These are phyloP conservation scores for Nowickia ferox DNA, from an alignment of 2,888 invertebrate species.

Conservation along the genomic window DNA sequence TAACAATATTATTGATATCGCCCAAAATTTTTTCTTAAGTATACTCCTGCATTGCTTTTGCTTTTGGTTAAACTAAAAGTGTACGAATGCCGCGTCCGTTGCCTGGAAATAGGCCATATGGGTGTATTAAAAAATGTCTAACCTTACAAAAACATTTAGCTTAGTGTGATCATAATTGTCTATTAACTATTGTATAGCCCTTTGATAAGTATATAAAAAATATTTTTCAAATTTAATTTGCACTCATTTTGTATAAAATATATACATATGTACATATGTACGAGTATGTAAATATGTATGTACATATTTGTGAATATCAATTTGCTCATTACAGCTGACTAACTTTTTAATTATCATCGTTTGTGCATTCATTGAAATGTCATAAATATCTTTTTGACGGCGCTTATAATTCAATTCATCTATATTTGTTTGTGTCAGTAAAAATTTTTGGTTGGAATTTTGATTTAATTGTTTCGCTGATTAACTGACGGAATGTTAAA, in stretches of 20 bases:
- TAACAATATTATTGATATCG: no score
- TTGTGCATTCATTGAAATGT: conserved; percentile 5
- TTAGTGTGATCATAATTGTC: no score
- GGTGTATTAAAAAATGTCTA: no score
- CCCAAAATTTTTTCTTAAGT: no score
- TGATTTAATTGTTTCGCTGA: neutral
- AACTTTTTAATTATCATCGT: conserved; percentile 44
- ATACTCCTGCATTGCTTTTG: no score
- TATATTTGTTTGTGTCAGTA: neutral
- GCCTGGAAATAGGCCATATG: no score
- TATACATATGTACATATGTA: neutral
- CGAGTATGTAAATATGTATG: neutral
- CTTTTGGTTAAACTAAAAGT: no score
- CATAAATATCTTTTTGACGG: conserved; percentile 31
- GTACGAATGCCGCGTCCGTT: no score
- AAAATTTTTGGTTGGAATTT: neutral
- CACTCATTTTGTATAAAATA: neutral
- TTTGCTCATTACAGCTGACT: conserved; percentile 31
- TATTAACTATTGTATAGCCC: no score
- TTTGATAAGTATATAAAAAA: no score
- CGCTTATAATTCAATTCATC: conserved; percentile 23
- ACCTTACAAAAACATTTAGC: no score
- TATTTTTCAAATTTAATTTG: neutral
- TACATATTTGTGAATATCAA: neutral
- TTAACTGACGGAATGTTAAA: conserved; percentile 15